Base-by-base conservation (phyloP, 2,888 invertebrate genomes). In the Drosophila basisetae region DNA sequence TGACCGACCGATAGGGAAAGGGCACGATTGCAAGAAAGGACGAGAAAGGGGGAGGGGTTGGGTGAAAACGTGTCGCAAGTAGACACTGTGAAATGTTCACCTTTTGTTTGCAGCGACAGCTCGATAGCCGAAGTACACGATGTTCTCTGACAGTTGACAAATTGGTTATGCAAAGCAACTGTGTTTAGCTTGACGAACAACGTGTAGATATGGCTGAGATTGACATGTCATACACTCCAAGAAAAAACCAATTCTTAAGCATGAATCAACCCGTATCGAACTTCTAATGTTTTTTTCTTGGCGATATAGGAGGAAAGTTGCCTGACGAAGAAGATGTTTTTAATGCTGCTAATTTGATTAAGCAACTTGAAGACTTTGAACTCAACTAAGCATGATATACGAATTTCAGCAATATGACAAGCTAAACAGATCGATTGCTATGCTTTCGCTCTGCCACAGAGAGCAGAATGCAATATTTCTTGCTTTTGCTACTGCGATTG, bases 61-160 rank as follows among this genome's bases (percentile, higher is more conserved):
- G 35, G 30, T 13, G 35, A 4, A 35, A 35, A 4, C 35, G 58
- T 37, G 65, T 49, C n/a, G 43, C 61, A 28, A n/a, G n/a, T 65
- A 60, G 43, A 49, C 63, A 66, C 68, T 28, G 59, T 60, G 64
- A 66, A 68, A 41, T 68, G 68, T 59, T 76, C 69, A 60, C 60
- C 81, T 83, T 74, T 86, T 89, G 89, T 89, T 82, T 84, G 62
- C 50, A 67, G 75, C 71, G 89, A 89, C 89, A 80, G 87, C 53
- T 73, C 73, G 68, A 73, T 72, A 75, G 75, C 70, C 75, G 58
- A 80, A 82, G 87, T 67, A 82, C 83, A 91, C 85, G 77, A 78
- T 75, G 78, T 59, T 71, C 79, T 68, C 53, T 85, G 90, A 90
- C 91, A 90, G 83, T 80, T 88, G 90, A 89, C 89, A 89, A 91